phyloP scores from a whole-genome alignment of 30 jellyfish, hydroid and myxozoan genomes.

The Cassiopea andromeda region DNA sequence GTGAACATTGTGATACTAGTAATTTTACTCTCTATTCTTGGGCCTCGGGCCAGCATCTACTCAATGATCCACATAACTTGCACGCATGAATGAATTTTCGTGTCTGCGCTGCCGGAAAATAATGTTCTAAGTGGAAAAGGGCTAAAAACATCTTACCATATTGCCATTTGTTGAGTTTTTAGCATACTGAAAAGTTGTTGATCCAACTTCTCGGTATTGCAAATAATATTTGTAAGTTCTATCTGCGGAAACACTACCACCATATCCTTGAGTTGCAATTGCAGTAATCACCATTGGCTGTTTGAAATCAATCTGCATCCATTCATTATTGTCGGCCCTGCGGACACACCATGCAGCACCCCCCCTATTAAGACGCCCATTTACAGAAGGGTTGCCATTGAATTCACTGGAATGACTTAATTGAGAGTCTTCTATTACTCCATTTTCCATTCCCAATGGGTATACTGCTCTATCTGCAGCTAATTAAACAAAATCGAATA shows the following conservation, averaged over 20 bases:
- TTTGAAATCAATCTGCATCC: conserved; percentile 48
- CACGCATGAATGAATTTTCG: no score
- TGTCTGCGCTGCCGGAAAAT: no score
- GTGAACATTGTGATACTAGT: no score
- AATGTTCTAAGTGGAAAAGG: not conserved
- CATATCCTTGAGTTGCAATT: conserved; percentile 71
- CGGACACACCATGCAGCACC: conserved; percentile 63
- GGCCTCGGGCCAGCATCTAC: no score
- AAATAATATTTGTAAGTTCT: conserved; percentile 17
- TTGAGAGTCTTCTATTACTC: conserved; percentile 42
- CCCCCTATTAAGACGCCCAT: conserved; percentile 16
- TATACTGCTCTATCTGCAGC: conserved; percentile 32
- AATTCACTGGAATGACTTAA: conserved; percentile 6
- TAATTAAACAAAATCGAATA: not conserved
- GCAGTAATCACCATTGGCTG: conserved; percentile 56
- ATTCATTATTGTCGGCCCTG: conserved; percentile 10
- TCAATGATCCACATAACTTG: no score
- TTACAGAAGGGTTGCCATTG: conserved; percentile 18
- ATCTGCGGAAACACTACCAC: conserved; percentile 13
- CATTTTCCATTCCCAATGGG: conserved; percentile 60
- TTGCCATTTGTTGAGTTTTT: conserved; percentile 4
- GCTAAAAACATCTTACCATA: conserved; percentile 22
- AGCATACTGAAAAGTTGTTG: not conserved
- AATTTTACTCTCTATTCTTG: no score
- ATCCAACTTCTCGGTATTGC: conserved; percentile 23